Evolutionary conservation across 37 sponge, comb jelly and placozoan genomes (phyloP), one percentile per base, ranked within the genome.

Genomic region (Petrosia ficiformis): DNA sequence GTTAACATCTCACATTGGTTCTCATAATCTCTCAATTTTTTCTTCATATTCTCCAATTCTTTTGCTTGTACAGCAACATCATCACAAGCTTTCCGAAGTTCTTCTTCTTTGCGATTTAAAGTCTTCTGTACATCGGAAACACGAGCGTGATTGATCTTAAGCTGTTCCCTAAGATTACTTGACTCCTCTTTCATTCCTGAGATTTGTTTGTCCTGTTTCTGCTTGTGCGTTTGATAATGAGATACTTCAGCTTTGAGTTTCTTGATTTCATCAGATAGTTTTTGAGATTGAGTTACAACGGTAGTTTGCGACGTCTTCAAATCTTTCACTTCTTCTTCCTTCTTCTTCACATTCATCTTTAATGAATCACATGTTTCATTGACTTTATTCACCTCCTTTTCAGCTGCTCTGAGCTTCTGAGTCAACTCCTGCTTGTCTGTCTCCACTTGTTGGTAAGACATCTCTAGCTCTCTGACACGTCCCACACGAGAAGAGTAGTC

Each of bases 1-100:
- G 67, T 66, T 41, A 72, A 70, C 6, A 43, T 80, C 63, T 71
- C 82, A 6, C 72, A 68, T 59, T 88, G 73, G 57, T 77, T 42
- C 14, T 39, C 19, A 1, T 70, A 22, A 30, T 59, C 57, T n/a
- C 58, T 11, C 11, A 35, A 60, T 36, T 57, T 29, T 29, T 14
- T 29, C 56, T 37, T 68, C 32, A 44, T 25, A 1, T 39, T 26
- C n/a, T 69, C 82, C 11, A 58, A 10, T 44, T 80, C 77, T n/a
- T 78, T 28, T 25, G 36, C 65, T 24, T 42, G 33, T 19, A 32
- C 16, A 1, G 0, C 33, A 1, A 33, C 30, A 24, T 77, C 37
- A 3, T 71, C 65, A 26, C 40, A 22, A 1, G 30, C 28, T 54
- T 65, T 67, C 6, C 36, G 21, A 33, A 74, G 75, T 34, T 67